phyloP scores from a whole-genome alignment of 2,888 invertebrate genomes.

The Nowickia ferox region DNA sequence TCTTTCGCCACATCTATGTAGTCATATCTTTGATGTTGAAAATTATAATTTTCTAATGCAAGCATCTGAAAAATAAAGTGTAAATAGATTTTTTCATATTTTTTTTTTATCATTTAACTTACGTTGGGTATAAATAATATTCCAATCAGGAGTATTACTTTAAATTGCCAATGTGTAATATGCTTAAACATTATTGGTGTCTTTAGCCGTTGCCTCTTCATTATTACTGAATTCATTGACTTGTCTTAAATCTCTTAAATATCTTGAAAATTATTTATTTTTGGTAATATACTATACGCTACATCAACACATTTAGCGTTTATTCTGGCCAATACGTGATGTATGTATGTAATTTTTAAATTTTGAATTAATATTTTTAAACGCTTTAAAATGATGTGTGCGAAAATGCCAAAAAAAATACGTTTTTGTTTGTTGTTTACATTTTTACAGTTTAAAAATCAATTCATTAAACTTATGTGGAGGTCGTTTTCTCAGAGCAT shows the following conservation, averaged over 20 bases:
- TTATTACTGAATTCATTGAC: constrained; percentile 66
- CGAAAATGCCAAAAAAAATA: neutral
- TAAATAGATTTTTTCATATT: neutral
- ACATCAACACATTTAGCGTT: constrained; percentile 31
- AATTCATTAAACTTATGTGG: neutral
- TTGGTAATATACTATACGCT: too few relatives aligned
- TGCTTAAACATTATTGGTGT: constrained; percentile 47
- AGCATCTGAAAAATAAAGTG: constrained; percentile 10
- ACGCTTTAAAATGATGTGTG: constrained; percentile 31
- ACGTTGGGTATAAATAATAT: constrained; percentile 20
- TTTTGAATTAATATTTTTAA: constrained; percentile 12
- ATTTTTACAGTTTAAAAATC: neutral
- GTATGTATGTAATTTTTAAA: constrained; percentile 4
- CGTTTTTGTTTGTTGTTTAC: neutral
- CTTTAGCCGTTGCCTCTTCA: constrained; percentile 60
- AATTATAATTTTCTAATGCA: neutral
- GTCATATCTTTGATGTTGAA: constrained; percentile 71
- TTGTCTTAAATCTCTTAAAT: constrained; percentile 72
- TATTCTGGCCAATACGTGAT: constrained; percentile 63
- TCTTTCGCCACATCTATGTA: constrained; percentile 76
- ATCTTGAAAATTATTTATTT: constrained; percentile 29
- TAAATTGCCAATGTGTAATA: constrained; percentile 6
- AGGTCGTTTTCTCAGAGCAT: neutral
- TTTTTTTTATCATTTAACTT: neutral
- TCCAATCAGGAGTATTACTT: constrained; percentile 23